These are phyloP conservation scores for Podarcis siculus DNA, from an alignment of 2,797 vertebrate species.

Conservation along the genomic window DNA sequence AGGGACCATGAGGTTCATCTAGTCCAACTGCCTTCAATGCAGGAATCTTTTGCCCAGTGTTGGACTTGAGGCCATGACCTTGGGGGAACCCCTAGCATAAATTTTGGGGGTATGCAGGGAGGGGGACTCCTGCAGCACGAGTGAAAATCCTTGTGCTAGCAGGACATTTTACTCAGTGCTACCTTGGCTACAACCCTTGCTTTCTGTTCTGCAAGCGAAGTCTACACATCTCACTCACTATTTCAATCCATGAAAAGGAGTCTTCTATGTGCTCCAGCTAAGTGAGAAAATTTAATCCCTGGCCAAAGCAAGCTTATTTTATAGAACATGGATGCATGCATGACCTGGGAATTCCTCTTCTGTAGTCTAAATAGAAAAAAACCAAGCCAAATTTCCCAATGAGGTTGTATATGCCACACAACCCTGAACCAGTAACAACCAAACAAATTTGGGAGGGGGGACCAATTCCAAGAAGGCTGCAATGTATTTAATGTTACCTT, in stretches of 20 bases:
- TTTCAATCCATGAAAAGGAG: not conserved
- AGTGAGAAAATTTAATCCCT: too few species aligned
- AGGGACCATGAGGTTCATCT: too few species aligned
- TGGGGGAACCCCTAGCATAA: too few species aligned
- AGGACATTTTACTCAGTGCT: too few species aligned
- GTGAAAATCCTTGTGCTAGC: too few species aligned
- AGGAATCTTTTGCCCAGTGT: too few species aligned
- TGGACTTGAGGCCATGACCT: too few species aligned
- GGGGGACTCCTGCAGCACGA: too few species aligned
- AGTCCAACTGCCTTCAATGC: too few species aligned
- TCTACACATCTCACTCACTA: not conserved
- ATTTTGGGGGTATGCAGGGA: too few species aligned
- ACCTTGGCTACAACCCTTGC: too few species aligned
- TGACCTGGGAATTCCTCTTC: not conserved
- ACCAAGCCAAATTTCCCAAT: not conserved
- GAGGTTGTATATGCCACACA: not conserved
- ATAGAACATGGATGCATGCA: not conserved
- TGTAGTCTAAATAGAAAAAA: not conserved
- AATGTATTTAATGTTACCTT: slow-evolving; percentile 13
- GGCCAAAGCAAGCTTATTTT: not conserved
- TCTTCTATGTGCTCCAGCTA: too few species aligned
- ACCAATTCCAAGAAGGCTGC: not conserved
- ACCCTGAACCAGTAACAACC: not conserved
- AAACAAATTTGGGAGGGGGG: not conserved
- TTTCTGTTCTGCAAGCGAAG: not conserved